phyloP scores from a whole-genome alignment of 2,888 invertebrate genomes.

The Eueremaeus valkanovi region DNA sequence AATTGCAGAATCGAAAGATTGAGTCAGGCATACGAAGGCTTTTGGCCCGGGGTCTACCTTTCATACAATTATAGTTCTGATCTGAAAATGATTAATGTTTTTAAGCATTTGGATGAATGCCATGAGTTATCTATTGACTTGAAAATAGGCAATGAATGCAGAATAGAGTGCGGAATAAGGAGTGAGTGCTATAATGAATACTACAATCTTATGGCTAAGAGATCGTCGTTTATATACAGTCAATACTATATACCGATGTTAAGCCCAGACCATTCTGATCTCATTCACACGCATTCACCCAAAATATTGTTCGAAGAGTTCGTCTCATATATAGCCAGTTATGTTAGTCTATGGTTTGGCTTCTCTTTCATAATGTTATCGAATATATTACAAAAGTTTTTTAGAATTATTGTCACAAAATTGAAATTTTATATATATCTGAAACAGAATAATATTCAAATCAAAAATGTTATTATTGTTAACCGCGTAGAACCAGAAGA shows the following conservation, averaged over 20 bases:
- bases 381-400: background rate
- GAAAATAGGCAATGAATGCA: background rate
- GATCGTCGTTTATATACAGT: no score
- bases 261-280: no score
- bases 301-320: background rate
- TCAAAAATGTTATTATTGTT: no score
- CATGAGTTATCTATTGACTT: background rate
- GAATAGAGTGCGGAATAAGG: background rate
- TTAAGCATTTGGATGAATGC: background rate
- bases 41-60: background rate
- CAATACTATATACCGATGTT: no score
- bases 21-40: background rate
- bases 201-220: background rate
- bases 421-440: no score
- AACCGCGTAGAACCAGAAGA: no score
- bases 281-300: background rate
- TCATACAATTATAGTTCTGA: background rate
- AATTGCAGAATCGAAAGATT: background rate
- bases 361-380: background rate
- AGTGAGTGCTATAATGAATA: background rate
- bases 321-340: background rate
- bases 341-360: constrained; percentile 1
- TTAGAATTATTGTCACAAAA: no score
- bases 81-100: background rate
- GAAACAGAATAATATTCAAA: no score